A percentile compares a stretch with the other conserved stretches of the same genome.
These are phyloP conservation scores for Smutsia gigantea DNA, from an alignment of 2,797 vertebrate species.

Conservation along the genomic window DNA sequence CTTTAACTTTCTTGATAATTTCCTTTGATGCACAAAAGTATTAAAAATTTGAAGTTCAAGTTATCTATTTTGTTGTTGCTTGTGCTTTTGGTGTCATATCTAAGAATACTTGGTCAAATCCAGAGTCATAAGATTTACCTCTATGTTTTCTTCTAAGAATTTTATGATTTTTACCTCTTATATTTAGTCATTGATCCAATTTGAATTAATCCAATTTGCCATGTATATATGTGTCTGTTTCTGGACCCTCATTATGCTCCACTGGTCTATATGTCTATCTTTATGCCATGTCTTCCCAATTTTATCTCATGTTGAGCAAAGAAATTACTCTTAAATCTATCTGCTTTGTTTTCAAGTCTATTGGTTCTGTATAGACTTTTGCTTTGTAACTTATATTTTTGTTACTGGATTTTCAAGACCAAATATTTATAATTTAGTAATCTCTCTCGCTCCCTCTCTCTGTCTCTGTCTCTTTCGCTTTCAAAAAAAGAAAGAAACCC, in stretches of 20 bases:
- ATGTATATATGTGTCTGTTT: background rate
- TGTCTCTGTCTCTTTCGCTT: background rate
- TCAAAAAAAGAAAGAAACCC: background rate
- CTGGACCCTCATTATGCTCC: background rate
- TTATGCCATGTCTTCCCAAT: background rate
- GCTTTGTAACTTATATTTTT: background rate
- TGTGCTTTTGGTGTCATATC: background rate
- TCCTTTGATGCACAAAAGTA: background rate
- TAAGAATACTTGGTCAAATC: background rate
- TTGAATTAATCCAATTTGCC: background rate
- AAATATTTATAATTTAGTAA: background rate
- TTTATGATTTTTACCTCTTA: background rate
- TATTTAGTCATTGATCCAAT: background rate
- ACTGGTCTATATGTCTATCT: background rate
- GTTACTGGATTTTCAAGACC: background rate
- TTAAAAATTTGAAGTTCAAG: background rate
- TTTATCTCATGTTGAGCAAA: background rate
- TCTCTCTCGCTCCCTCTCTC: too few relatives aligned
- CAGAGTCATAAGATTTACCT: background rate
- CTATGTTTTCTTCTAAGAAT: background rate
- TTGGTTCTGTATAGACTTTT: background rate
- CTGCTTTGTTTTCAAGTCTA: background rate
- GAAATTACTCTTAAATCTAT: background rate
- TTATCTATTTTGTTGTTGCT: background rate
- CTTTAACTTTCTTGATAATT: background rate